phyloP scores from a whole-genome alignment of 2,888 invertebrate genomes.

The Rhaphigaster nebulosa region DNA sequence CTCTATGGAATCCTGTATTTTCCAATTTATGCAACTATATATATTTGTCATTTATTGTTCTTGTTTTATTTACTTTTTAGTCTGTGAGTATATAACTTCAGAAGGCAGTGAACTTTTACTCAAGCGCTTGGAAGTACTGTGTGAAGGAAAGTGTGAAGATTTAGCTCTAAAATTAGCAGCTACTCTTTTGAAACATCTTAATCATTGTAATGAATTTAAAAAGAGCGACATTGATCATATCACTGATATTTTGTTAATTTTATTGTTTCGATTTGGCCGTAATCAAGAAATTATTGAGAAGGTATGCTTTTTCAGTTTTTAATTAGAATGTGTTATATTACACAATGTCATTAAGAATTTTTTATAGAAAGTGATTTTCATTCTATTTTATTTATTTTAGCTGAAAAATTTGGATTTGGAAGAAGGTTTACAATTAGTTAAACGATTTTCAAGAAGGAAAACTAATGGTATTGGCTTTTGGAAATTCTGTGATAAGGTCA shows the following conservation, averaged over 20 bases:
- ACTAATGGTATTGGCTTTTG: slow-evolving; percentile 69
- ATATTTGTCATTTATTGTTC: not conserved
- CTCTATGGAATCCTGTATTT: no score
- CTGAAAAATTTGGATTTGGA: slow-evolving; percentile 72
- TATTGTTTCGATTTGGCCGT: slow-evolving; percentile 73
- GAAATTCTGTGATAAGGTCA: slow-evolving; percentile 73
- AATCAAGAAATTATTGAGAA: slow-evolving; percentile 72
- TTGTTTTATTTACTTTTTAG: slow-evolving; percentile 67
- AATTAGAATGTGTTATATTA: not conserved
- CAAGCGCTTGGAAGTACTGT: slow-evolving; percentile 75
- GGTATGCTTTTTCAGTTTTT: slow-evolving; percentile 67
- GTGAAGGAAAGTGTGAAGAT: slow-evolving; percentile 75
- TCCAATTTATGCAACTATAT: not conserved
- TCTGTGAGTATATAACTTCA: slow-evolving; percentile 74
- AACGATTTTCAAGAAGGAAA: slow-evolving; percentile 68
- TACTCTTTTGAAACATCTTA: slow-evolving; percentile 73
- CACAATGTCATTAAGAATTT: not conserved
- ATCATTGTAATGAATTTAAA: slow-evolving; percentile 66
- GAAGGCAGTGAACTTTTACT: slow-evolving; percentile 75
- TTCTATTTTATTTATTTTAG: slow-evolving; percentile 68
- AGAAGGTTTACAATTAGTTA: slow-evolving; percentile 73
- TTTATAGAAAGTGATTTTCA: not conserved
- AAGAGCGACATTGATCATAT: slow-evolving; percentile 71
- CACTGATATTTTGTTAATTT: slow-evolving; percentile 75
- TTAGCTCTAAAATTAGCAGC: slow-evolving; percentile 74